Evolutionary conservation across 2,888 invertebrate genomes (phyloP), one percentile per base, ranked within the genome.

Genomic region (Nomada ferruginata): DNA sequence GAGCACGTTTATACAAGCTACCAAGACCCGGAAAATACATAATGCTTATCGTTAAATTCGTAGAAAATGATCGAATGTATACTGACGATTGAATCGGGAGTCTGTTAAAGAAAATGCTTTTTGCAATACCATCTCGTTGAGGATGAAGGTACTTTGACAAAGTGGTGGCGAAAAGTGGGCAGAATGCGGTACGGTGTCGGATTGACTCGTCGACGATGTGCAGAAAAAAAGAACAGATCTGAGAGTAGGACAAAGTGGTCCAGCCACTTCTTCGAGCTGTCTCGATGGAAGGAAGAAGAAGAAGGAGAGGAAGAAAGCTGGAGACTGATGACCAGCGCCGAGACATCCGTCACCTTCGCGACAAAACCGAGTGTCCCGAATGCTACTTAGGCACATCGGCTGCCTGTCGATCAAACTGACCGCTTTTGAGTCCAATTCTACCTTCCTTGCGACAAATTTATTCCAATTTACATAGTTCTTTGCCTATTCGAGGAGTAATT

Each of bases 181-280:
- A 85, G 87, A 89, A 88, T 88, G 86, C 86, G 84, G 81, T 82
- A 70, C 85, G 85, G 91, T 90, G 91, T 91, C 87, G 89, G 91
- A 91, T 91, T 91, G 91, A 91, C 91, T 91, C 91, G 91, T 91
- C 85, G 89, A 80, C 86, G 86, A 90, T 86, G 88, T 55, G 84
- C 75, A 79, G 84, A 82, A 82, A 87, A 88, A 77, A 82, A 76
- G 63, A 47, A 29, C 50, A 36, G 65, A 72, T 63, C 77, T 68
- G 73, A 85, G 84, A 89, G 89, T 87, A 84, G 90, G 92, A 92
- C 92, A 92, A 93, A 93, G 93, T 92, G 93, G 92, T 92, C 91
- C 89, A 84, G 89, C 92, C 90, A 91, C 93, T 93, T 92, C 89
- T 91, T 91, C 88, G 78, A 80, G 76, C 65, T 79, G 85, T 80